phyloP scores from a whole-genome alignment of 2,797 vertebrate species.

The Passerculus sandwichensis region DNA sequence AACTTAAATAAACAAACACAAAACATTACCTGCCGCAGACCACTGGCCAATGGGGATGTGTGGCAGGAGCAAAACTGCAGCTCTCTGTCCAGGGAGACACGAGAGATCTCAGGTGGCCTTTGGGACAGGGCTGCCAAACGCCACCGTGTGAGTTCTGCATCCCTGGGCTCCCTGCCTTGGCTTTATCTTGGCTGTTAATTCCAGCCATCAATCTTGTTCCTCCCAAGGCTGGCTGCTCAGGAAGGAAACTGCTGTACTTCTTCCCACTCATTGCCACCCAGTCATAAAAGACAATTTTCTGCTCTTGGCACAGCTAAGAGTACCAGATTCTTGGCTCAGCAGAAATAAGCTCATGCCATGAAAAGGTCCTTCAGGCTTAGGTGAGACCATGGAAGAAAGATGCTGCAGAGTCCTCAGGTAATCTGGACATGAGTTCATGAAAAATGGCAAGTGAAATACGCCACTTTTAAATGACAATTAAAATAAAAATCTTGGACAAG shows the following conservation, averaged over 20 bases:
- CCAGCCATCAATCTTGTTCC: neutral
- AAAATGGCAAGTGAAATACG: neutral
- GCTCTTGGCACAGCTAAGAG: rapidly evolving
- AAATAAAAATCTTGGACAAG: neutral
- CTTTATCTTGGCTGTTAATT: neutral
- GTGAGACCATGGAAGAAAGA: rapidly evolving
- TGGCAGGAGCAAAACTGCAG: neutral
- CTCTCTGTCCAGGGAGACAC: neutral
- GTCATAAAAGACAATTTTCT: neutral
- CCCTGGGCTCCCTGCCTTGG: neutral
- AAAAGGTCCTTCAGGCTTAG: neutral
- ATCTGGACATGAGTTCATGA: neutral
- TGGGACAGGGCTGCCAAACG: neutral
- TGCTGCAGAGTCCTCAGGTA: neutral
- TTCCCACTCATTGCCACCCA: neutral
- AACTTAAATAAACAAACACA: rapidly evolving
- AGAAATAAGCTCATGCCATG: neutral
- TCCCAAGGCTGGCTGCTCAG: neutral
- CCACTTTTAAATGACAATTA: neutral
- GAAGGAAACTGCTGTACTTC: neutral
- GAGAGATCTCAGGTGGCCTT: neutral
- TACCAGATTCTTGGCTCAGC: neutral
- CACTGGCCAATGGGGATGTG: neutral
- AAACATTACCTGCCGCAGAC: neutral
- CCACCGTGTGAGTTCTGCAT: rapidly evolving